phyloP scores from a whole-genome alignment of 1,140 invertebrate genomes.

The Lucilia sericata region DNA sequence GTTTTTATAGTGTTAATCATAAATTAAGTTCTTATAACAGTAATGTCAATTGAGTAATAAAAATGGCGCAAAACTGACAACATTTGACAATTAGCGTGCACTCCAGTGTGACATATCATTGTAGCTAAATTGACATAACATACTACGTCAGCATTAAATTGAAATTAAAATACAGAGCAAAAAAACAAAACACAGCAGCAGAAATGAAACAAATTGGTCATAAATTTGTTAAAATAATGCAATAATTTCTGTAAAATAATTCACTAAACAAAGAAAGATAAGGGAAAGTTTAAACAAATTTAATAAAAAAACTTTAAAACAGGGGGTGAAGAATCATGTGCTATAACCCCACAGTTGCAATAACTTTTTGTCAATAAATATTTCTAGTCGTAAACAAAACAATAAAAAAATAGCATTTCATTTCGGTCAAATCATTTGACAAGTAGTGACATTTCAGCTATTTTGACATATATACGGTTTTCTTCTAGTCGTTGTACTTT shows the following conservation, averaged over 20 bases:
- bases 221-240: constrained; percentile 10
- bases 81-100: constrained; percentile 43
- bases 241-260: not conserved
- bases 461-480: constrained; percentile 25
- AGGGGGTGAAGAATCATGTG: too few species aligned
- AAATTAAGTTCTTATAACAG: constrained; percentile 47
- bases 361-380: too few species aligned
- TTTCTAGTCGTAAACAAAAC: not conserved
- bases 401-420: constrained; percentile 24
- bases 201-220: not conserved
- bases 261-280: not conserved
- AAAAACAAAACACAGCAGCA: not conserved
- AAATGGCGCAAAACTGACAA: constrained; percentile 43
- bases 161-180: not conserved
- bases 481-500: not conserved
- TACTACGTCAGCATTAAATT: not conserved
- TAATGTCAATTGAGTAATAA: constrained; percentile 44
- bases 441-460: constrained; percentile 26
- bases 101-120: not conserved
- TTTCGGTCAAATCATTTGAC: constrained; percentile 31
- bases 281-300: not conserved
- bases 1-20: constrained; percentile 14
- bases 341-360: too few species aligned
- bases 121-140: constrained; percentile 16
- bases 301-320: not conserved